Evolutionary conservation across 2,888 invertebrate species (phyloP), one percentile per base, ranked within the genome.

Genomic region (Prosapia bicincta): DNA sequence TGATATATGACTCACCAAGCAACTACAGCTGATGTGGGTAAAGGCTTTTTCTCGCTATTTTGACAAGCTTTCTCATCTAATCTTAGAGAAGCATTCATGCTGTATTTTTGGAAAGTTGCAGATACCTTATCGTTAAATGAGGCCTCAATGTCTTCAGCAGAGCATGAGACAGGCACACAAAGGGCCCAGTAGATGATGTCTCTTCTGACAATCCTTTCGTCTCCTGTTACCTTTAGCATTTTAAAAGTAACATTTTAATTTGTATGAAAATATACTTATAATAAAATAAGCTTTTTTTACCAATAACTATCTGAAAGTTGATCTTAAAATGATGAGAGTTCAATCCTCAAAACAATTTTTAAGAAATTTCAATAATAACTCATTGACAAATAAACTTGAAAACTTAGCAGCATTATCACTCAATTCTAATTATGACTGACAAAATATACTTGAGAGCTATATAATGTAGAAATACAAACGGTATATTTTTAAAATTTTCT

Each of bases 121-220:
- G 28, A 75, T 67, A 68, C 81, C 1, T 85, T 85, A 69, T 87
- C 85, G 69, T 85, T 85, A 38, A 91, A 83, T 0, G 88, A 88
- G 15, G 85, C 83, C 82, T 90, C 88, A 1, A 91, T 88, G 81
- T 92, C 91, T 23, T 84, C 81, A 9, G 87, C 78, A 0, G 86
- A 86, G 82, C 92, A 92, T 0, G 88, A 86, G 6, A 88, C 85
- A 0, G 92, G 92, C n/a, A 90, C 86, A 81, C 92, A 92, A 15
- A 91, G 82, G 1, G 89, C 91, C 91, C 91, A 92, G 80, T 90
- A 89, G 69, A 91, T 86, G 23, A 71, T 67, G 69, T 79, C 77
- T 38, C 78, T 71, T n/a, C 75, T 71, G 15, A 74, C 75, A 43
- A 79, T 78, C 25, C 77, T 75, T 15, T 74, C 74, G 66, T 78